phyloP scores from a whole-genome alignment of 2,797 vertebrate genomes.

The Cossypha heuglini region DNA sequence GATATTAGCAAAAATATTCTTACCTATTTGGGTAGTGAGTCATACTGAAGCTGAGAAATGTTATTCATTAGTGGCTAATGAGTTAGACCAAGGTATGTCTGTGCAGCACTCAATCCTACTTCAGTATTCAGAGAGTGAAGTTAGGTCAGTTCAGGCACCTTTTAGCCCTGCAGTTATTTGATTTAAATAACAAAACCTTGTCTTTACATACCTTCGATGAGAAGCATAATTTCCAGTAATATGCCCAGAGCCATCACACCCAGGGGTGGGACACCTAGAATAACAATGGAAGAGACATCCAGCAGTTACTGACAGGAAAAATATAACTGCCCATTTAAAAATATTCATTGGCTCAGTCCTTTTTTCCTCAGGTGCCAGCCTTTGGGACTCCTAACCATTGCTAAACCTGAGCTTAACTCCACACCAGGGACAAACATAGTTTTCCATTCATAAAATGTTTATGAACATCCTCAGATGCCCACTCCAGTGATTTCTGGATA shows the following conservation, averaged over 20 bases:
- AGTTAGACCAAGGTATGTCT: not conserved
- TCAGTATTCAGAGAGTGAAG: not conserved
- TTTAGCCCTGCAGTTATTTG: not conserved
- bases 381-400: not conserved
- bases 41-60: not conserved
- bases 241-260: conserved; percentile 98
- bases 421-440: not conserved
- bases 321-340: not conserved
- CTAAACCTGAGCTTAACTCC: not conserved
- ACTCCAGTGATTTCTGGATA: not conserved
- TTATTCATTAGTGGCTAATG: not conserved
- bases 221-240: conserved; percentile 99
- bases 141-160: not conserved
- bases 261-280: conserved; percentile 96
- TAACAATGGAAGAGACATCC: conserved; percentile 64
- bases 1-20: not conserved
- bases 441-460: not conserved
- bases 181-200: not conserved
- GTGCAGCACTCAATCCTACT: not conserved
- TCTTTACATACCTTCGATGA: conserved; percentile 90
- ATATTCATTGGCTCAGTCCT: not conserved
- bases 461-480: not conserved
- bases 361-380: conserved; percentile 1
- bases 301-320: conserved; percentile 18
- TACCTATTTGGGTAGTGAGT: not conserved